These are phyloP conservation scores for Charaxes varanes DNA, from an alignment of 1,140 invertebrate species.

Conservation along the genomic window DNA sequence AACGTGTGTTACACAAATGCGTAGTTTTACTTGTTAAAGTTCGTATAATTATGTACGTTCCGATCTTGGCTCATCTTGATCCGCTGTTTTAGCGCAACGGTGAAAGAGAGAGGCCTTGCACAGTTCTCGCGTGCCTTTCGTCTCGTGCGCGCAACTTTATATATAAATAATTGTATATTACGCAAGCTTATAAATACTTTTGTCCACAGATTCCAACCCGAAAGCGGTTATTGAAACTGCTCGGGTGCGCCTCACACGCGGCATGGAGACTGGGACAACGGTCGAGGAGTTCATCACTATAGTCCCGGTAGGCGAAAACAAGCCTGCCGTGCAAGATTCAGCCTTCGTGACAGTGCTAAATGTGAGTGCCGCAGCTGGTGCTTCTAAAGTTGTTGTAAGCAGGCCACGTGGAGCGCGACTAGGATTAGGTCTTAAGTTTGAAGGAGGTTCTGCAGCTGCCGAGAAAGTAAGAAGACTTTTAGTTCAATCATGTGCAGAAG, in stretches of 20 bases:
- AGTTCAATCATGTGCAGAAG: constrained; percentile 91
- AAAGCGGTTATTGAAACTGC: constrained; percentile 39
- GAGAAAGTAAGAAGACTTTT: constrained; percentile 84
- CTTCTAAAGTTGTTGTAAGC: constrained; percentile 85
- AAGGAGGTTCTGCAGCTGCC: constrained; percentile 86
- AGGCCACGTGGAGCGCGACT: constrained; percentile 90
- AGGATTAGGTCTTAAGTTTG: constrained; percentile 93
- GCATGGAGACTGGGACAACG: constrained; percentile 56
- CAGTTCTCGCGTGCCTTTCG: constrained; percentile 36
- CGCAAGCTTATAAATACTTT: constrained; percentile 37
- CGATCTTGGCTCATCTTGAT: constrained; percentile 27
- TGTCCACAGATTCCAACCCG: constrained; percentile 38
- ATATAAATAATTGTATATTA: constrained; percentile 39
- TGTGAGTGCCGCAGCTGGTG: constrained; percentile 61
- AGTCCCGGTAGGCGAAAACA: constrained; percentile 67
- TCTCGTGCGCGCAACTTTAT: constrained; percentile 32
- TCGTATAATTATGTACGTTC: neutral
- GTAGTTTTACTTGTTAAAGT: too few relatives aligned
- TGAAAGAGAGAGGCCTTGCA: constrained; percentile 53
- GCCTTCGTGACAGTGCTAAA: constrained; percentile 70
- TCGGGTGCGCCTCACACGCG: constrained; percentile 46
- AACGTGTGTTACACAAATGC: too few relatives aligned
- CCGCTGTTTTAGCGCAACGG: constrained; percentile 37
- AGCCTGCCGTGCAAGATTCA: constrained; percentile 41
- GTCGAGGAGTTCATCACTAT: constrained; percentile 72